These are phyloP conservation scores for Ascidia mentula DNA, from an alignment of 23 tunicate genomes.

Conservation along the genomic window DNA sequence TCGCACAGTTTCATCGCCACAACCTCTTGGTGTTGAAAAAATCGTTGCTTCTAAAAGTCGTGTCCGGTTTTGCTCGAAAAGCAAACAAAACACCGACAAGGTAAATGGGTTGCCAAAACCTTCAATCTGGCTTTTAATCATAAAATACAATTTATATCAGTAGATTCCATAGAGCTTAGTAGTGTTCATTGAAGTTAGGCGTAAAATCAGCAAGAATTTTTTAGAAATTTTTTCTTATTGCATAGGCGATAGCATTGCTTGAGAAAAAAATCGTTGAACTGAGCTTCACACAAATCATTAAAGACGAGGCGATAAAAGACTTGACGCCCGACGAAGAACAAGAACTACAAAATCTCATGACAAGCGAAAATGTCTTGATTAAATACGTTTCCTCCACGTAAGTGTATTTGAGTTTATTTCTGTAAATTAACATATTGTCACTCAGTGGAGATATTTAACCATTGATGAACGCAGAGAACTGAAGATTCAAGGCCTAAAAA, in stretches of 20 bases:
- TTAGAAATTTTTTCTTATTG: no score
- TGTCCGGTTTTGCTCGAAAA: no score
- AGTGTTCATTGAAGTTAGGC: no score
- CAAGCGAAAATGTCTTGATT: background rate
- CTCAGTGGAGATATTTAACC: background rate
- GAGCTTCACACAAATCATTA: conserved; percentile 8
- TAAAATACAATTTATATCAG: no score
- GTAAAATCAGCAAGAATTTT: background rate
- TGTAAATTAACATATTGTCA: background rate
- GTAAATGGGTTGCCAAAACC: no score
- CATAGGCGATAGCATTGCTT: conserved; percentile 15
- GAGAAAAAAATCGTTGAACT: background rate
- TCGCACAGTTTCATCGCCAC: no score
- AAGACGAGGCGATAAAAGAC: conserved; percentile 13
- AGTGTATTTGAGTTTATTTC: background rate
- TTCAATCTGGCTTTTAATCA: no score
- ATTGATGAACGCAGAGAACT: background rate
- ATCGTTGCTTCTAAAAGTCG: no score
- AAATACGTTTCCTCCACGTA: background rate
- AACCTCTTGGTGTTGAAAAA: no score
- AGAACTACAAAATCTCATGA: background rate
- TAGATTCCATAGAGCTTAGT: no score
- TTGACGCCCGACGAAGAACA: conserved; percentile 11
- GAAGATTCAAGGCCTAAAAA: conserved; percentile 35
- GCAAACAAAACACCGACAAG: no score